Conservation (phyloP, 1,140 invertebrate genomes). For the Diorhabda sublineata region DNA sequence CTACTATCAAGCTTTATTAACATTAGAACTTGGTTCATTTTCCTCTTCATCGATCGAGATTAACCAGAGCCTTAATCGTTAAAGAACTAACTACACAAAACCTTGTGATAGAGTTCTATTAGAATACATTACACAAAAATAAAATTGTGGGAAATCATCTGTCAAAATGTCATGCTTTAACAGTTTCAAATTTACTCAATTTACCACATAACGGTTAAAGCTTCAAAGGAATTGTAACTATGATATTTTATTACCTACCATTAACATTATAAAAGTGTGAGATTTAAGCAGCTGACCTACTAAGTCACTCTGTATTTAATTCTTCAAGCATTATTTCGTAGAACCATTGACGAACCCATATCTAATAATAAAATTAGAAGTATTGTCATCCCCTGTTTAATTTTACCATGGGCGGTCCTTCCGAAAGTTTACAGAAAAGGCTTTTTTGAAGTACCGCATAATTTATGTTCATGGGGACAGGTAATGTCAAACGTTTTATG, state of each 20-base stretch:
- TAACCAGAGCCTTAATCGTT: too few species aligned
- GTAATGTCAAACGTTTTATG: slow-evolving; percentile 11
- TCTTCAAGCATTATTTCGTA: background rate
- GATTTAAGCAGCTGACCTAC: background rate
- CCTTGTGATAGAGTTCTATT: too few species aligned
- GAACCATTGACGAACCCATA: background rate
- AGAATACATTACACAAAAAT: too few species aligned
- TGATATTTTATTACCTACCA: background rate
- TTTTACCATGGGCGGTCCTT: slow-evolving; percentile 14
- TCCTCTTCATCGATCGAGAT: too few species aligned
- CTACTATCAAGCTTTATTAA: too few species aligned
- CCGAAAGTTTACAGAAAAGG: slow-evolving; percentile 11
- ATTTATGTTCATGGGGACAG: slow-evolving; percentile 15
- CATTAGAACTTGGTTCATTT: too few species aligned
- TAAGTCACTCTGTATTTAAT: background rate
- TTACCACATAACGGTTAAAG: too few species aligned
- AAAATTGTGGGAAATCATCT: too few species aligned
- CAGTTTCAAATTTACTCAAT: too few species aligned
- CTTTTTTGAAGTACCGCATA: slow-evolving; percentile 13
- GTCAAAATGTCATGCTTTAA: too few species aligned
- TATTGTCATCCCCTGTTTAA: slow-evolving; percentile 10
- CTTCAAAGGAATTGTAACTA: too few species aligned
- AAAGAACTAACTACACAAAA: too few species aligned
- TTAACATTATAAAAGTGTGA: background rate
- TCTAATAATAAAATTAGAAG: slow-evolving; percentile 2